These are phyloP conservation scores for Montipora sp. DNA, from an alignment of 64 coral and sea anemone genomes.

Conservation along the genomic window DNA sequence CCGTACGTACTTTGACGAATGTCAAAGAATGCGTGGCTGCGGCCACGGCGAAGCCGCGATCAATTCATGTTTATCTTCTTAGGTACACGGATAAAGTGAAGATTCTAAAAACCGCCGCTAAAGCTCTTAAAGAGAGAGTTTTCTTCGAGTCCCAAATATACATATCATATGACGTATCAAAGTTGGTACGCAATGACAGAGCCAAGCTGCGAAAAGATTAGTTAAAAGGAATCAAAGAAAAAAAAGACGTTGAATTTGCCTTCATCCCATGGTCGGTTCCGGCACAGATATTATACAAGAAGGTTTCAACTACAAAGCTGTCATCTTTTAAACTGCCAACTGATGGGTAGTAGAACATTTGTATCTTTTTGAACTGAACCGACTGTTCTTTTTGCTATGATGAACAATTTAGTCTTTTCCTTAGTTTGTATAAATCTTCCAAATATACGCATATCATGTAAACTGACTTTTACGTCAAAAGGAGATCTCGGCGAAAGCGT, in stretches of 20 bases:
- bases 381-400: background rate
- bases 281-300: background rate
- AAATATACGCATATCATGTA: slow-evolving; percentile 17
- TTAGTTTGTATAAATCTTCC: background rate
- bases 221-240: background rate
- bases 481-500: slow-evolving; percentile 22
- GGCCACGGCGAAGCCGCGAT: background rate
- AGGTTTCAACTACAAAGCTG: slow-evolving; percentile 1
- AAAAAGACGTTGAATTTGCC: background rate
- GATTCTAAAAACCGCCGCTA: background rate
- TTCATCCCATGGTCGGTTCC: slow-evolving; percentile 20
- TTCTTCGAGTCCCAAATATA: background rate
- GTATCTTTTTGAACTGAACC: background rate
- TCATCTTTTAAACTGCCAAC: slow-evolving; percentile 23
- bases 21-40: too few relatives aligned
- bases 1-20: too few relatives aligned
- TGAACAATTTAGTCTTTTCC: background rate
- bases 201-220: background rate
- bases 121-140: background rate
- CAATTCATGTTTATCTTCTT: slow-evolving; percentile 3
- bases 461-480: background rate
- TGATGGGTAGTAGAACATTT: slow-evolving; percentile 18
- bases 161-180: background rate
- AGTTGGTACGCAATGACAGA: background rate
- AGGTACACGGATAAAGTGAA: background rate